Conservation (phyloP, 2,888 invertebrate genomes). For the Trissolcus japonicus region DNA sequence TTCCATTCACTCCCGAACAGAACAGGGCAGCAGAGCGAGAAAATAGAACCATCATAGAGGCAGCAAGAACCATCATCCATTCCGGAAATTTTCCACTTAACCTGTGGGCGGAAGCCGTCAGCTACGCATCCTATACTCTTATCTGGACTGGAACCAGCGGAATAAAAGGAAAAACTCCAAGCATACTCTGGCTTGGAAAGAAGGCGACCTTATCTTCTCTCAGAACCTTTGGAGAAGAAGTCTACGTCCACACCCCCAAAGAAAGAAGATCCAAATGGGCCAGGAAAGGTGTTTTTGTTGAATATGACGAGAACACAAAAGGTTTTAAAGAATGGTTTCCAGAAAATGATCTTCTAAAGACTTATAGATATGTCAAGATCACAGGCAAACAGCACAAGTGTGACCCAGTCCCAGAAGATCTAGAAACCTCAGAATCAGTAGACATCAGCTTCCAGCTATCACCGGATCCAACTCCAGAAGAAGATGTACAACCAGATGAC, state of each 20-base stretch:
- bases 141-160: background rate
- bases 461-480: too few species aligned
- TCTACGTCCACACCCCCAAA: slow-evolving; percentile 37
- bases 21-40: background rate
- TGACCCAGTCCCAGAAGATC: too few species aligned
- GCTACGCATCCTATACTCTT: background rate
- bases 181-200: slow-evolving; percentile 41
- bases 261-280: slow-evolving; percentile 30
- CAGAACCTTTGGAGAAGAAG: slow-evolving; percentile 45
- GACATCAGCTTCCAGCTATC: too few species aligned
- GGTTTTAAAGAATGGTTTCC: slow-evolving; percentile 24
- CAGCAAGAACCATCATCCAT: slow-evolving; percentile 37
- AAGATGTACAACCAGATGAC: too few species aligned
- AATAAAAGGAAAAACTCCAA: slow-evolving; percentile 21
- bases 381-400: too few species aligned
- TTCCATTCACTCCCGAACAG: background rate
- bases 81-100: slow-evolving; percentile 55
- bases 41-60: slow-evolving; percentile 35
- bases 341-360: background rate
- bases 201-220: slow-evolving; percentile 8
- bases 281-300: slow-evolving; percentile 21
- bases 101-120: slow-evolving; percentile 42
- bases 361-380: background rate
- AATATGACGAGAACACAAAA: slow-evolving; percentile 25
- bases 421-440: too few species aligned